phyloP scores from a whole-genome alignment of 2,888 invertebrate genomes.

The Cryptophagus acutangulus region DNA sequence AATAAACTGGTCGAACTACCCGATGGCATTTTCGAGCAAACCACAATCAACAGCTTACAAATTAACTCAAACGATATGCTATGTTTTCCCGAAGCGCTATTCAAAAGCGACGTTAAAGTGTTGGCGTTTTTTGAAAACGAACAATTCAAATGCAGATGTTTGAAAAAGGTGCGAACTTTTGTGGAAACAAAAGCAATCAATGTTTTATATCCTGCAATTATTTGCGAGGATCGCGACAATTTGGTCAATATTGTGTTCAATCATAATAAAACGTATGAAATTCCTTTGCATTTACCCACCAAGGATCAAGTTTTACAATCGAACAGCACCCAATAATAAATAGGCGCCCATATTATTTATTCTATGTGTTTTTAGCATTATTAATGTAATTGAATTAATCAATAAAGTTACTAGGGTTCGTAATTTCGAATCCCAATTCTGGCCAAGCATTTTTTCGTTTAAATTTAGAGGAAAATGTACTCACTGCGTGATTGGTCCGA shows the following conservation, averaged over 20 bases:
- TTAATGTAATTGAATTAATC: too few species aligned
- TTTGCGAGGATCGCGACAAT: constrained; percentile 29
- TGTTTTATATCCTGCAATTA: constrained; percentile 32
- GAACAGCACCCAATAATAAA: too few species aligned
- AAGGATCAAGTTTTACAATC: too few species aligned
- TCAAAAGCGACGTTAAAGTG: constrained; percentile 22
- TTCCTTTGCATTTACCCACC: constrained; percentile 25
- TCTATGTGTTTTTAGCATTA: too few species aligned
- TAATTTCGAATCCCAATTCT: too few species aligned
- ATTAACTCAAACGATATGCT: constrained; percentile 33
- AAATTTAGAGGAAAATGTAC: neutral
- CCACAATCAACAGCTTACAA: constrained; percentile 30
- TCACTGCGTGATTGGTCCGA: constrained; percentile 3
- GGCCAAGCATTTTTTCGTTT: too few species aligned
- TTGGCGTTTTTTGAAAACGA: constrained; percentile 34
- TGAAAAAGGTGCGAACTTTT: constrained; percentile 33
- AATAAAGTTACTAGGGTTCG: too few species aligned
- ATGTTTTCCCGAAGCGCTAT: constrained; percentile 34
- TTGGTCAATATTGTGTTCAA: constrained; percentile 32
- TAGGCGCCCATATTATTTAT: too few species aligned
- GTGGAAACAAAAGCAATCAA: constrained; percentile 30
- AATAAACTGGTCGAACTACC: constrained; percentile 32
- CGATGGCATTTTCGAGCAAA: constrained; percentile 29
- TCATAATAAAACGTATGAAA: constrained; percentile 33
- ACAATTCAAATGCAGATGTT: constrained; percentile 35